Evolutionary conservation across 2,888 invertebrate genomes (phyloP).

Genomic region (Digitonthophagus gazella): DNA sequence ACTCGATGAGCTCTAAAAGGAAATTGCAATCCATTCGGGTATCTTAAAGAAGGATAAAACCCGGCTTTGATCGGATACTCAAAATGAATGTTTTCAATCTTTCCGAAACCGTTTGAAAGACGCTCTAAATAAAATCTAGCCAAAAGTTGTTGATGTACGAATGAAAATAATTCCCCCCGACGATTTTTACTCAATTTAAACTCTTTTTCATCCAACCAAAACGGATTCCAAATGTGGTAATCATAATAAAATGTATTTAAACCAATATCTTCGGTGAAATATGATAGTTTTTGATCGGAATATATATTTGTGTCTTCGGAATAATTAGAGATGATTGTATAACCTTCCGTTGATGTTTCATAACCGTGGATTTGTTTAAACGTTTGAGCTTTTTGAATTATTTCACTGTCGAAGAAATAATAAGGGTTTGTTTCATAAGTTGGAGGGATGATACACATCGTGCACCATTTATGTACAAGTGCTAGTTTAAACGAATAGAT

Average conservation of each 20-base stretch:
- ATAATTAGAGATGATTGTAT: conserved; percentile 49
- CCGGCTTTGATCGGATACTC: conserved; percentile 52
- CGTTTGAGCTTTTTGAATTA: conserved; percentile 65
- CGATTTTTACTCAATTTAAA: conserved; percentile 42
- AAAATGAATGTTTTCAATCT: conserved; percentile 60
- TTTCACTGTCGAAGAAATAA: conserved; percentile 66
- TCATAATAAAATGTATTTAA: conserved; percentile 63
- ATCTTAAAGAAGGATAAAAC: conserved; percentile 61
- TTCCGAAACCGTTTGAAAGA: conserved; percentile 62
- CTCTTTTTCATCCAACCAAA: conserved; percentile 58
- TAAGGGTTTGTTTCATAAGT: conserved; percentile 73
- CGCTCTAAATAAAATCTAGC: conserved; percentile 71
- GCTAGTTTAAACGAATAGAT: conserved; percentile 64
- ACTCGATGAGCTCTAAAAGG: conserved; percentile 56
- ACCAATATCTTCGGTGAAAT: conserved; percentile 67
- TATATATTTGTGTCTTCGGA: conserved; percentile 53
- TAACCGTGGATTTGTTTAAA: conserved; percentile 53
- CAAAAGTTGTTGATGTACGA: conserved; percentile 65
- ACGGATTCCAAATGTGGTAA: conserved; percentile 61
- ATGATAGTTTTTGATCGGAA: conserved; percentile 59
- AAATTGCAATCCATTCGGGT: conserved; percentile 62
- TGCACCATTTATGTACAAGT: conserved; percentile 63
- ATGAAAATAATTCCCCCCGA: conserved; percentile 62
- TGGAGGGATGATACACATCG: conserved; percentile 64
- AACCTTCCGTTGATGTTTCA: conserved; percentile 36